Evolutionary conservation across 2,888 invertebrate genomes (phyloP).

Genomic region (Apoda limacodes): DNA sequence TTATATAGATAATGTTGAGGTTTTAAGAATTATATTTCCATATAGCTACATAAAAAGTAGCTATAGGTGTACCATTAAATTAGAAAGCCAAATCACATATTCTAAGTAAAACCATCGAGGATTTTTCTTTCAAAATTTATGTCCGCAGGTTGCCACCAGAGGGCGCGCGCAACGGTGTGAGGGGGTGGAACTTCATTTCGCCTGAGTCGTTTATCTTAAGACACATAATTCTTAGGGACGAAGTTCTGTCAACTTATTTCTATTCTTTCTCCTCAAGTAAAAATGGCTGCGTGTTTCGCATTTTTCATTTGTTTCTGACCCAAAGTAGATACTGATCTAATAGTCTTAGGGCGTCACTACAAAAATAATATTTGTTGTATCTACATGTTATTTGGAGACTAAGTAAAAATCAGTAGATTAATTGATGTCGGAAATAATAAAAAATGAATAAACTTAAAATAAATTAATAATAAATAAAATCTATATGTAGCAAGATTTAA

Average conservation of each 20-base stretch:
- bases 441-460: too few relatives aligned
- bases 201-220: conserved; percentile 79
- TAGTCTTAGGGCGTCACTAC: too few relatives aligned
- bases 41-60: background rate
- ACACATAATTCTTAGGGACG: conserved; percentile 72
- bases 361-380: too few relatives aligned
- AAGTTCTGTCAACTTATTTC: conserved; percentile 72
- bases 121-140: conserved; percentile 68
- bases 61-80: conserved; percentile 41
- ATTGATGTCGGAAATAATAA: too few relatives aligned
- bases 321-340: too few relatives aligned
- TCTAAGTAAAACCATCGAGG: conserved; percentile 57
- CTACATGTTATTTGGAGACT: too few relatives aligned
- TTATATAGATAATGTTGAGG: too few relatives aligned
- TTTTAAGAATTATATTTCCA: too few relatives aligned
- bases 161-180: conserved; percentile 33
- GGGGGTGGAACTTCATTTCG: conserved; percentile 77
- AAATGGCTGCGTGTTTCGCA: conserved; percentile 55
- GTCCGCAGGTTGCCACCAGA: conserved; percentile 47
- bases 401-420: too few relatives aligned
- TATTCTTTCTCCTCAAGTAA: conserved; percentile 68
- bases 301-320: conserved; percentile 32
- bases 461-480: too few relatives aligned
- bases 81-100: conserved; percentile 68
- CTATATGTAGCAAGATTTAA: too few relatives aligned